Evolutionary conservation across 1,140 invertebrate genomes (phyloP).

Genomic region (Pseudobourletiella spinata): DNA sequence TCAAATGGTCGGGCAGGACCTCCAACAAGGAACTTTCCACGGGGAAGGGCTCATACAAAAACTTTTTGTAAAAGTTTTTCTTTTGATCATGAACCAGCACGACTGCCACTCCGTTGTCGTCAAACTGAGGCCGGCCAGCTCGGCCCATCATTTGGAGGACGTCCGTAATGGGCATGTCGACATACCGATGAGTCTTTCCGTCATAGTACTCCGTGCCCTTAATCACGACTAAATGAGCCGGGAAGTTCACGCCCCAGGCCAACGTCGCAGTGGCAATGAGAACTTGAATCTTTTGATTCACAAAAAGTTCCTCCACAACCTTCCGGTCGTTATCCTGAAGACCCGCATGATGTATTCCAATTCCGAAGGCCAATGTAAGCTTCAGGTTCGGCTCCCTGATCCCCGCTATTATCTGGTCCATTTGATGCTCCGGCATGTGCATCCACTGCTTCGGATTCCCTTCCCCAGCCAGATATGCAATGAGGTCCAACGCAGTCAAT

Average conservation of each 20-base stretch:
- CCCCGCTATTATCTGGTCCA: constrained; percentile 62
- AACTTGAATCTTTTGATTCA: constrained; percentile 90
- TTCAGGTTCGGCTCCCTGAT: constrained; percentile 88
- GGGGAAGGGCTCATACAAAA: constrained; percentile 97
- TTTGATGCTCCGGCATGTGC: constrained; percentile 74
- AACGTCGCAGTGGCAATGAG: constrained; percentile 79
- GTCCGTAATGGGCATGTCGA: constrained; percentile 99
- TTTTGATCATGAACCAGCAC: constrained; percentile 97
- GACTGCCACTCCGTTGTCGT: constrained; percentile 88
- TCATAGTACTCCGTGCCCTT: constrained; percentile 97
- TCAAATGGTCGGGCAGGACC: constrained; percentile 92
- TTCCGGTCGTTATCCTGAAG: constrained; percentile 83
- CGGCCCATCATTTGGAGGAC: constrained; percentile 99
- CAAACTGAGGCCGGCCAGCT: constrained; percentile 92
- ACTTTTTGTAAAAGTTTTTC: constrained; percentile 99
- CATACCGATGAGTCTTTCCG: constrained; percentile 90
- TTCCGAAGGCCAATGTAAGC: constrained; percentile 89
- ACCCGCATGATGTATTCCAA: constrained; percentile 97
- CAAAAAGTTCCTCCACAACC: constrained; percentile 88
- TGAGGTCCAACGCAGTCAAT: constrained; percentile 91
- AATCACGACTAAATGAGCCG: constrained; percentile 78
- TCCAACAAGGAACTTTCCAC: constrained; percentile 90
- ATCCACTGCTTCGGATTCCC: constrained; percentile 92
- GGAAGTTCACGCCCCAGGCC: constrained; percentile 98
- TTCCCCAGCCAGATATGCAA: constrained; percentile 84